phyloP scores from a whole-genome alignment of 23 tunicate genomes.

The Ciona savignyi region DNA sequence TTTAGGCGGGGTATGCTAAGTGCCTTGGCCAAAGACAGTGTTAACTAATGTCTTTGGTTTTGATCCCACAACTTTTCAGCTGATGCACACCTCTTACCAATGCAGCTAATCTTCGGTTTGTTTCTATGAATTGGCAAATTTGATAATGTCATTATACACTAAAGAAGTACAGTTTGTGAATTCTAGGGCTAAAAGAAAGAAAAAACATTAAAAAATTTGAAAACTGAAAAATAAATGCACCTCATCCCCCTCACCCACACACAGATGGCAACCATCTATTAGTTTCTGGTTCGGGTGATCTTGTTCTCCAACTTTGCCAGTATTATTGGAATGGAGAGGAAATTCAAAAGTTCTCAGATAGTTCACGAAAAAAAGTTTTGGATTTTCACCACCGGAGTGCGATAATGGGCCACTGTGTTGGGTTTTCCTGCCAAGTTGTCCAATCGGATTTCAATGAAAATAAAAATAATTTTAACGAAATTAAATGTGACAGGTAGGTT shows the following conservation, averaged over 20 bases:
- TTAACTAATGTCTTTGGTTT: too few relatives aligned
- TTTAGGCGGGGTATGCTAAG: too few relatives aligned
- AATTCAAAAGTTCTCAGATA: slow-evolving; percentile 11
- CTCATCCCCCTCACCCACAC: neutral
- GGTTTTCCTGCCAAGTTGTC: slow-evolving; percentile 44
- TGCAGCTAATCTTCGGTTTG: too few relatives aligned
- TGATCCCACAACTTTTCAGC: too few relatives aligned
- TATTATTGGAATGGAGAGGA: slow-evolving; percentile 54
- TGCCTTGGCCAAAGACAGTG: too few relatives aligned
- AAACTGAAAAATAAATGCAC: neutral
- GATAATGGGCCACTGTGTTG: slow-evolving; percentile 55
- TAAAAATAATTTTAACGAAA: neutral
- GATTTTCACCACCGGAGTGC: slow-evolving; percentile 68
- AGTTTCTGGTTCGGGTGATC: slow-evolving; percentile 44
- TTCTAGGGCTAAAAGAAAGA: too few relatives aligned
- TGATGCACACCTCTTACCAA: too few relatives aligned
- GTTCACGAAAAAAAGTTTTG: slow-evolving; percentile 14
- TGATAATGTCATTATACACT: too few relatives aligned
- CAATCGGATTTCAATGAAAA: neutral
- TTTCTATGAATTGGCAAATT: too few relatives aligned
- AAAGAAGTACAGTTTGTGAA: too few relatives aligned
- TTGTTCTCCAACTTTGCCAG: slow-evolving; percentile 28
- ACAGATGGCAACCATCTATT: slow-evolving; percentile 8
- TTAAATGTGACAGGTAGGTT: neutral
- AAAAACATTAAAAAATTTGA: neutral